Evolutionary conservation across 2,797 vertebrate species (phyloP).

Genomic region (Gallinago stenura): DNA sequence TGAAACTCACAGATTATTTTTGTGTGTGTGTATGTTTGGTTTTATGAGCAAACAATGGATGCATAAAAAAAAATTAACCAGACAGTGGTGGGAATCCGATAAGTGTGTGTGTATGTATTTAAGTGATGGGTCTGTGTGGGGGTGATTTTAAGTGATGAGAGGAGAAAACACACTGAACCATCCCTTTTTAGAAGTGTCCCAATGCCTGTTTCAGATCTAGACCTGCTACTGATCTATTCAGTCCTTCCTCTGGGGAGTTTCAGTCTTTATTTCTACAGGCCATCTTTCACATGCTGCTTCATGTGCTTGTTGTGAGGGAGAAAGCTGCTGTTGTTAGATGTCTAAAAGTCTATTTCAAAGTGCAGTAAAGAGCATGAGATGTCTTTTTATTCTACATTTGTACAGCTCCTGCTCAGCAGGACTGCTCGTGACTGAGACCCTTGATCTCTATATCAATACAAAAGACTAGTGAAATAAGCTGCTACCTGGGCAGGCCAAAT

Average conservation of each 20-base stretch:
- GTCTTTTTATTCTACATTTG: neutral
- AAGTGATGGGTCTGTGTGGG: neutral
- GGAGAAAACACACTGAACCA: neutral
- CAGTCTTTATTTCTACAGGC: neutral
- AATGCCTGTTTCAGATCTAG: neutral
- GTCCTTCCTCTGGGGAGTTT: neutral
- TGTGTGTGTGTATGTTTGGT: neutral
- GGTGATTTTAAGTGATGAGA: neutral
- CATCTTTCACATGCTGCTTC: neutral
- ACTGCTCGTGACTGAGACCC: neutral
- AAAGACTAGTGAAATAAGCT: neutral
- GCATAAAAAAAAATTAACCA: neutral
- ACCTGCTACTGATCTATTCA: neutral
- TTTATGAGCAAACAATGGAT: neutral
- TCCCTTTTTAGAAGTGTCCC: neutral
- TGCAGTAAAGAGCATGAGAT: neutral
- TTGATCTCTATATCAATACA: neutral
- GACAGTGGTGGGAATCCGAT: neutral
- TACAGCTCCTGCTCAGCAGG: neutral
- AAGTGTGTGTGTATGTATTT: neutral
- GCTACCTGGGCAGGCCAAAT: neutral
- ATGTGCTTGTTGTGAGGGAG: neutral
- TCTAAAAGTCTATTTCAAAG: conserved; percentile 3
- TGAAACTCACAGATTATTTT: neutral
- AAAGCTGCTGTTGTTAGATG: neutral